Evolutionary conservation across 2,888 invertebrate species (phyloP).

Genomic region (Nephrotoma flavescens): DNA sequence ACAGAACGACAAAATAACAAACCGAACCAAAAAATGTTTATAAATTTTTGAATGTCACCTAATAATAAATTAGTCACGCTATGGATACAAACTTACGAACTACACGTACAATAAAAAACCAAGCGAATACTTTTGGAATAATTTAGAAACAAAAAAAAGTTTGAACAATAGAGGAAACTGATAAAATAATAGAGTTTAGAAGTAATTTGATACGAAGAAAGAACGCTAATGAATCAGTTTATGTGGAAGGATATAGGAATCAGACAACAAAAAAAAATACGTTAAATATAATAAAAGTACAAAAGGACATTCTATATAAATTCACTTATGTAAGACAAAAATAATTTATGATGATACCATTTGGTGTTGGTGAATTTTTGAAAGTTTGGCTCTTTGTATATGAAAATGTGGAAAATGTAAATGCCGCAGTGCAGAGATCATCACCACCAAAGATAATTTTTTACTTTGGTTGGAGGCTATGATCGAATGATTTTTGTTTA

Average conservation of each 20-base stretch:
- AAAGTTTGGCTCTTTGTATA: neutral
- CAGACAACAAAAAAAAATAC: neutral
- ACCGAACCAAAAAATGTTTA: neutral
- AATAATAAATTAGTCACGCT: neutral
- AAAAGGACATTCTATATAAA: neutral
- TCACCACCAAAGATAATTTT: neutral
- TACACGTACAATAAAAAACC: neutral
- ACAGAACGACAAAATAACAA: neutral
- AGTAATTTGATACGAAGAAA: neutral
- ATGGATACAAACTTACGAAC: neutral
- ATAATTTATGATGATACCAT: neutral
- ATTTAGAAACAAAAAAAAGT: neutral
- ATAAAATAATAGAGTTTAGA: neutral
- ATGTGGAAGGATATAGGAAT: neutral
- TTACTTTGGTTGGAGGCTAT: neutral
- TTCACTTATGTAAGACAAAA: neutral
- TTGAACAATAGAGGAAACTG: neutral
- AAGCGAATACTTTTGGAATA: neutral
- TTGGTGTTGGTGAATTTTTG: neutral
- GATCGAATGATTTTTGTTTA: neutral
- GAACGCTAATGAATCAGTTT: neutral
- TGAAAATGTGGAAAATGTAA: neutral
- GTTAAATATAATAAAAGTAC: neutral
- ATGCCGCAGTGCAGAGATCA: neutral
- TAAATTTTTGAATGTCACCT: neutral